Conservation (phyloP, 2,888 invertebrate genomes). For the Chymomyza procnemis region DNA sequence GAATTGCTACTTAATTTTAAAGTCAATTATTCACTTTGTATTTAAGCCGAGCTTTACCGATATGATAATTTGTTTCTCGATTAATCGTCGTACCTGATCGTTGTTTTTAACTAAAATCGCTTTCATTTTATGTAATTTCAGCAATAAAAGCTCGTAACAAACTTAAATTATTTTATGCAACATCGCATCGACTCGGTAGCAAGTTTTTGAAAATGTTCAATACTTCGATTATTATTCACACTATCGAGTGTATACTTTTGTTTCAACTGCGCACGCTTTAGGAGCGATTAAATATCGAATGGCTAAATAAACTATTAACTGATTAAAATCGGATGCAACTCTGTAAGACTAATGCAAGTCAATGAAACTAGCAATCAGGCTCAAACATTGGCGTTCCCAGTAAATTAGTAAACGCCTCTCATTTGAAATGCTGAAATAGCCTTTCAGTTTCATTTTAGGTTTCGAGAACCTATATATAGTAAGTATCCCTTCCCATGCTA, state of each 20-base stretch:
- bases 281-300: conserved; percentile 14
- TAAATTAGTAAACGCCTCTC: conserved; percentile 64
- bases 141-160: too few species aligned
- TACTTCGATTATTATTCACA: too few species aligned
- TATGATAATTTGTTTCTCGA: too few species aligned
- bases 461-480: conserved; percentile 6
- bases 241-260: not conserved
- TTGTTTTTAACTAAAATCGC: too few species aligned
- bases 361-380: conserved; percentile 57
- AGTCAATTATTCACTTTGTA: too few species aligned
- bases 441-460: conserved; percentile 62
- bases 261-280: not conserved
- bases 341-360: conserved; percentile 1
- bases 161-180: too few species aligned
- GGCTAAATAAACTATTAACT: conserved; percentile 71
- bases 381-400: conserved; percentile 27
- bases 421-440: conserved; percentile 37
- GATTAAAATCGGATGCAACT: conserved; percentile 59
- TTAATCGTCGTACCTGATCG: too few species aligned
- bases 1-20: too few species aligned
- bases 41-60: too few species aligned
- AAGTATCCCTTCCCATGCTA: conserved; percentile 31
- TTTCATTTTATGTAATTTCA: too few species aligned
- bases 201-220: too few species aligned
- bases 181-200: too few species aligned